Conservation (phyloP, 2,888 invertebrate species). For the Subacronicta megacephala region DNA sequence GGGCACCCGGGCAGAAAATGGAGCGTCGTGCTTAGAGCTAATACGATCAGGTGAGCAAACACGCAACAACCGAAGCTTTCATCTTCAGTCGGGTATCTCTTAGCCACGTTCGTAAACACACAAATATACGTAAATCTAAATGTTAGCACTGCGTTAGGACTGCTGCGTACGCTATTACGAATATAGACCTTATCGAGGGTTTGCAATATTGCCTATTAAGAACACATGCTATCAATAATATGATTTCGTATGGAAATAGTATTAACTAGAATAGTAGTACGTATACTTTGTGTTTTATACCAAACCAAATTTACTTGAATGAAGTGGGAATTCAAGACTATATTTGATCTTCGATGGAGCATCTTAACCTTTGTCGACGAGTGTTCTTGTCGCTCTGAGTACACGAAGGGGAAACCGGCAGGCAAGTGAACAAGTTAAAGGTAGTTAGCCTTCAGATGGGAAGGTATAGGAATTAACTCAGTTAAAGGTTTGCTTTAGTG, state of each 20-base stretch:
- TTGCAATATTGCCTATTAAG: conserved; percentile 6
- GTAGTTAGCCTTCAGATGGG: neutral
- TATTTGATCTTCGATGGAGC: conserved; percentile 1
- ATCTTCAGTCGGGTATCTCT: conserved; percentile 86
- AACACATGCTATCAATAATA: neutral
- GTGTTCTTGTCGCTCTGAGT: conserved; percentile 10
- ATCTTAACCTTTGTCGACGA: conserved; percentile 4
- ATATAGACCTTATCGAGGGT: conserved; percentile 30
- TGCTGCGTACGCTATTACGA: conserved; percentile 46
- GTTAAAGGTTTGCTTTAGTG: too few species aligned
- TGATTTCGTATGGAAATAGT: neutral
- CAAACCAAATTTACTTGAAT: neutral
- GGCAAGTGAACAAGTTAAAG: neutral
- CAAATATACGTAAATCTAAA: conserved; percentile 54
- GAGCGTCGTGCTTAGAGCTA: conserved; percentile 85
- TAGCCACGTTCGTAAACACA: conserved; percentile 62
- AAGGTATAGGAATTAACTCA: too few species aligned
- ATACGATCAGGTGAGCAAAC: conserved; percentile 88
- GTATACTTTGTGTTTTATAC: too few species aligned
- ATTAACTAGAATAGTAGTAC: too few species aligned
- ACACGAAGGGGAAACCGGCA: conserved; percentile 1
- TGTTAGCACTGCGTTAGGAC: conserved; percentile 39
- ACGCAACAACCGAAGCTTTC: conserved; percentile 84
- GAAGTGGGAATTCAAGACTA: neutral
- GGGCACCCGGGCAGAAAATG: conserved; percentile 83